These are phyloP conservation scores for Bathynomus jamesi DNA, from an alignment of 1,140 invertebrate species.

Conservation along the genomic window DNA sequence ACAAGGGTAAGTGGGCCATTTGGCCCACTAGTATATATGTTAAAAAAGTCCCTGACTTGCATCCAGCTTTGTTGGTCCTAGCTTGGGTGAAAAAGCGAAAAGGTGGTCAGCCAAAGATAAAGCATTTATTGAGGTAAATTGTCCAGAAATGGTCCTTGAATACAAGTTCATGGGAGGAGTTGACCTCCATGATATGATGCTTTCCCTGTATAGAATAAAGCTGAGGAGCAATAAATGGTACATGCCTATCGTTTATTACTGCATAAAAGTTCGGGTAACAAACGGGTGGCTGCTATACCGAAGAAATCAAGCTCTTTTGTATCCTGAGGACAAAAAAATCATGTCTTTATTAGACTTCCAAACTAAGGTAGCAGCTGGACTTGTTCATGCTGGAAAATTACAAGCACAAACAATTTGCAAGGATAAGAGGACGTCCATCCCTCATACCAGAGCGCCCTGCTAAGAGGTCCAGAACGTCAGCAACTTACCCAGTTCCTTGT, in stretches of 20 bases:
- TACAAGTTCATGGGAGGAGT: slow-evolving; percentile 4
- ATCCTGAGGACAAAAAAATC: background rate
- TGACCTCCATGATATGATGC: background rate
- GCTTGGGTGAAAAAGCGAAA: background rate
- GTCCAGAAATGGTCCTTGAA: background rate
- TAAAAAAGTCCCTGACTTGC: too few species aligned
- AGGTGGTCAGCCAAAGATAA: background rate
- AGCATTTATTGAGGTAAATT: background rate
- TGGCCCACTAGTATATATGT: too few species aligned
- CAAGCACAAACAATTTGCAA: background rate
- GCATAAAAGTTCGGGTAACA: background rate
- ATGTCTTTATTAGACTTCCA: slow-evolving; percentile 2
- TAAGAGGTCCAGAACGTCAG: background rate
- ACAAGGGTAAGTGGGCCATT: too few species aligned
- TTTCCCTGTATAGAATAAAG: background rate
- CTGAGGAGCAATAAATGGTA: background rate
- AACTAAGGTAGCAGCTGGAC: background rate
- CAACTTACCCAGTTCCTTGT: background rate
- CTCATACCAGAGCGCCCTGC: background rate
- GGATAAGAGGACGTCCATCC: background rate
- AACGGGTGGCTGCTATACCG: background rate
- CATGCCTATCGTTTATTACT: background rate
- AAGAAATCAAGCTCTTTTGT: background rate
- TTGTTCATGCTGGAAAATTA: background rate
- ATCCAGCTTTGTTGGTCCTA: background rate